Evolutionary conservation across 35 echinoderm and acorn worm species (phyloP), one percentile per base, ranked within the genome.

Genomic region (Acanthaster planci): DNA sequence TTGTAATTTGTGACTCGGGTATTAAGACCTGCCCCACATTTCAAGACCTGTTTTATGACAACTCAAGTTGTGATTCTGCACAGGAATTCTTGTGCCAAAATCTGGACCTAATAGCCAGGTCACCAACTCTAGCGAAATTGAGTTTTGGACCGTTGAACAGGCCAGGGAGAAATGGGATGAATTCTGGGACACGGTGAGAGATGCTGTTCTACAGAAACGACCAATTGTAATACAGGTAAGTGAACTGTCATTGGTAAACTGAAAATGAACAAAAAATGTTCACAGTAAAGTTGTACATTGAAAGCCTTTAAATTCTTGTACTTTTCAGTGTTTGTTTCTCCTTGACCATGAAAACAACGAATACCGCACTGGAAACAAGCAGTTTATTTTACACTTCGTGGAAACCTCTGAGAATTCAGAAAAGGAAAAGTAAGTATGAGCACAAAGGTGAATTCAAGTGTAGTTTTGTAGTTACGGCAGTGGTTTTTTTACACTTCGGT

Each of bases 341-440:
- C 30, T 81, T 18, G 51, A 81, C 51, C 15, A 81, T 8, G 79
- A 81, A 52, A 7, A 6, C 5, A 15, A 16, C 21, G 19, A 50
- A 2, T 72, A 75, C 36, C 55, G 76, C 23, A 57, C 47, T 26
- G 87, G 87, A 4, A 86, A 81, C 35, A 94, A 94, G 57, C 81
- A 86, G 51, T 94, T 82, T 53, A 39, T 90, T 22, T 40, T 90
- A 15, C 87, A 94, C 38, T 94, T 94, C 60, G 85, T 94, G 21
- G 87, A 89, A 78, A 83, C 59, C 52, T 38, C 39, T 59, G 58
- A 78, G 30, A 37, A 55, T 5, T 51, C 60, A 39, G 17, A 84
- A 26, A 51, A 60, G 2, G 88, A 90, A 57, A 84, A 52, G 88
- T 90, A 84, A 84, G 82, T 82, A n/a, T 47, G 42, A 47, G 12